phyloP scores from a whole-genome alignment of 2,113 vertebrate species.

The Glareola pratincola region DNA sequence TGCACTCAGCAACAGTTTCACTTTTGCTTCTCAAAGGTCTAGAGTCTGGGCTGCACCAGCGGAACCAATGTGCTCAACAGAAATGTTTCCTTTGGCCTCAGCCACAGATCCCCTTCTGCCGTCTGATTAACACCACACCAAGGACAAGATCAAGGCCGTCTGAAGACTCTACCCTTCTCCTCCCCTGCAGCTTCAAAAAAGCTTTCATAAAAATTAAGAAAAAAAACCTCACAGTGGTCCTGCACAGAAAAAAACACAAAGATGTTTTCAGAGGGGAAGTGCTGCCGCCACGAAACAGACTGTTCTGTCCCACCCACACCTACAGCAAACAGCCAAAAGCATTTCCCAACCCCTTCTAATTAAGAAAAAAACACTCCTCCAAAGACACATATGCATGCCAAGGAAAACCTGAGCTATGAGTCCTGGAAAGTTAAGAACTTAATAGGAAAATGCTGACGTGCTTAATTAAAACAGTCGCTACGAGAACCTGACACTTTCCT shows the following conservation, averaged over 20 bases:
- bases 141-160: not conserved
- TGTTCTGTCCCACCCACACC: constrained; percentile 33
- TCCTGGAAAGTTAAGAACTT: constrained; percentile 41
- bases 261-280: constrained; percentile 10
- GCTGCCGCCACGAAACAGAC: not conserved
- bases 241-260: not conserved
- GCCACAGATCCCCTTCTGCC: not conserved
- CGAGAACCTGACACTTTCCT: not conserved
- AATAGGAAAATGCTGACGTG: constrained; percentile 24
- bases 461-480: not conserved
- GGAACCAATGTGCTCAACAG: accelerated
- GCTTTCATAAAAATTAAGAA: not conserved
- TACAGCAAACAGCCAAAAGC: constrained; percentile 40
- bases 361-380: constrained; percentile 6
- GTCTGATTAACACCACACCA: not conserved
- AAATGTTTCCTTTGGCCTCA: not conserved
- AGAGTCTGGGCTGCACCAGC: not conserved
- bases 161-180: not conserved
- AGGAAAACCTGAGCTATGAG: constrained; percentile 62
- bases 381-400: not conserved
- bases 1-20: not conserved
- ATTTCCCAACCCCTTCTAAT: constrained; percentile 36
- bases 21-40: not conserved
- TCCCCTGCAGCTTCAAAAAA: not conserved
- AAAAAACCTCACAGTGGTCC: not conserved